phyloP scores from a whole-genome alignment of 2,113 vertebrate genomes.

The Ptilonorhynchus violaceus region DNA sequence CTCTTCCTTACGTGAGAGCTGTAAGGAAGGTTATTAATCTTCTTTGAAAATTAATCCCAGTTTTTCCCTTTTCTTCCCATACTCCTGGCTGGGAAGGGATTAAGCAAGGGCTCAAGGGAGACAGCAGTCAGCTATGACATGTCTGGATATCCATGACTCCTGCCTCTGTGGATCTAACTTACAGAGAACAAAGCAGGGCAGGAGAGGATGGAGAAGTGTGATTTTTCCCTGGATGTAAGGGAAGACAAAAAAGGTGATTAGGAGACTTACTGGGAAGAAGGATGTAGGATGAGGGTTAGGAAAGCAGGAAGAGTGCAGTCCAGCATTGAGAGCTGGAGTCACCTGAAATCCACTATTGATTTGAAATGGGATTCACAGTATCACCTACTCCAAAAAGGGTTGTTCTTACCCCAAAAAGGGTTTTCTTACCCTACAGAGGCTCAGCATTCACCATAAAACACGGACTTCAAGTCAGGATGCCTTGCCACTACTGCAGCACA shows the following conservation, averaged over 20 bases:
- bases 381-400: background rate
- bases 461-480: rapidly evolving
- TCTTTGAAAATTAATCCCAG: background rate
- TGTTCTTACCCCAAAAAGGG: background rate
- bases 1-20: rapidly evolving
- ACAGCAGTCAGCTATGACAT: background rate
- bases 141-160: background rate
- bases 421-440: background rate
- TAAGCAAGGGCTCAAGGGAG: background rate
- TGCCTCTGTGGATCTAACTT: background rate
- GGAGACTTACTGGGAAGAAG: background rate
- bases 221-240: background rate
- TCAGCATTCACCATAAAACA: background rate
- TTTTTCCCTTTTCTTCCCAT: background rate
- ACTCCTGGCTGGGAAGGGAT: background rate
- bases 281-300: background rate
- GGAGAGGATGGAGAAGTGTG: background rate
- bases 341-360: background rate
- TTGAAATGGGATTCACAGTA: background rate
- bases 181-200: background rate
- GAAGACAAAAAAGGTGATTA: background rate
- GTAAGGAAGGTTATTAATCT: background rate
- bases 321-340: background rate
- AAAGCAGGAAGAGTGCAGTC: background rate
- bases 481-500: background rate